Evolutionary conservation across 2,113 vertebrate species (phyloP).

Genomic region (Zosterops hypoxanthus): DNA sequence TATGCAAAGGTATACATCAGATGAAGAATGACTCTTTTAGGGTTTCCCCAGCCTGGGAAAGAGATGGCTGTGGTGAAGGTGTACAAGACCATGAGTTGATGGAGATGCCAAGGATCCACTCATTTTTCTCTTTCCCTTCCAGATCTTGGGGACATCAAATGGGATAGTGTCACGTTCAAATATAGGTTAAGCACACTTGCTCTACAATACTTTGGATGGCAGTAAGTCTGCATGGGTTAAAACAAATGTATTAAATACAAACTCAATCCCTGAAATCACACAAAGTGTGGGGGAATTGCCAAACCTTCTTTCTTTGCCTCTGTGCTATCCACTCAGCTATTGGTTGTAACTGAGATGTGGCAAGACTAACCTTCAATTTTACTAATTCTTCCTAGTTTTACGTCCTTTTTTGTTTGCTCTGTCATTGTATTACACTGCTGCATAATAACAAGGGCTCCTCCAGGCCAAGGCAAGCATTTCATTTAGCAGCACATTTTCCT

Average conservation of each 20-base stretch:
- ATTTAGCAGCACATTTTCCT: accelerated
- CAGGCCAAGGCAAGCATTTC: neutral
- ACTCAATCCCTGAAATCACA: neutral
- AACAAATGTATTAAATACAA: neutral
- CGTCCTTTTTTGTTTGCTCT: neutral
- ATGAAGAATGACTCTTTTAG: neutral
- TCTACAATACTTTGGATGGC: neutral
- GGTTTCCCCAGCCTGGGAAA: neutral
- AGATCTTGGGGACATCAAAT: neutral
- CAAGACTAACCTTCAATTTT: neutral
- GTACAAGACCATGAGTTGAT: neutral
- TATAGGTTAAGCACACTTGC: neutral
- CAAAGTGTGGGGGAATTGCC: no score
- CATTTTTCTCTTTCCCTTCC: neutral
- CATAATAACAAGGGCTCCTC: neutral
- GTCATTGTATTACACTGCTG: neutral
- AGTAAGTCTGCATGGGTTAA: neutral
- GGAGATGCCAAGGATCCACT: neutral
- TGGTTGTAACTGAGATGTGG: no score
- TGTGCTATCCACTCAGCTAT: no score
- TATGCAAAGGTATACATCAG: neutral
- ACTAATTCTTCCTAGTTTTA: neutral
- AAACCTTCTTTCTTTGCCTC: no score
- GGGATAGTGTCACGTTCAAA: neutral
- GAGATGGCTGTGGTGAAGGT: neutral